These are phyloP conservation scores for Peromyscus eremicus DNA, from an alignment of 2,797 vertebrate genomes.

Conservation along the genomic window DNA sequence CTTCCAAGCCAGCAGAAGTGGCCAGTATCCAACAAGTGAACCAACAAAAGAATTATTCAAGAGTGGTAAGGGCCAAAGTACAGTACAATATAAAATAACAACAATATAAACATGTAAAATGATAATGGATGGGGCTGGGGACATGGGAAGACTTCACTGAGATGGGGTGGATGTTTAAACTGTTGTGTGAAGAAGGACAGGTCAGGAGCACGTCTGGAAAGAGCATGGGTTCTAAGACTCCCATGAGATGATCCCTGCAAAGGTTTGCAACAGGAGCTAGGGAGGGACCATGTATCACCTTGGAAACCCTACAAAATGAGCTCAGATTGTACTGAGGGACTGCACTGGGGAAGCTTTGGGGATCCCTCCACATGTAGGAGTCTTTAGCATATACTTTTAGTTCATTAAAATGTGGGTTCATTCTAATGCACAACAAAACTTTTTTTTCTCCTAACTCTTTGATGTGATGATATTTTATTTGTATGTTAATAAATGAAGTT, in stretches of 20 bases:
- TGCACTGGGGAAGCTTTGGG: not conserved
- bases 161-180: not conserved
- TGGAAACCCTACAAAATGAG: not conserved
- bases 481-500: too few relatives aligned
- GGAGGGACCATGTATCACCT: accelerated
- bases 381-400: not conserved
- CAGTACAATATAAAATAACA: not conserved
- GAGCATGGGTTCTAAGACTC: not conserved
- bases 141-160: not conserved
- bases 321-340: not conserved
- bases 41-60: not conserved
- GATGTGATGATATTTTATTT: too few relatives aligned
- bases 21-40: not conserved
- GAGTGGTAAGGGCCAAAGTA: not conserved
- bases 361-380: not conserved
- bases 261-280: not conserved
- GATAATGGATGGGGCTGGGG: not conserved
- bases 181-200: not conserved
- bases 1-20: not conserved
- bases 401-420: conserved; percentile 26
- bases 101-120: not conserved
- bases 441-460: conserved; percentile 39
- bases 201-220: not conserved
- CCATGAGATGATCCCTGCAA: too few relatives aligned
- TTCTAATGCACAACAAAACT: conserved; percentile 17